These are phyloP conservation scores for Drosophila simulans DNA, from an alignment of 1,140 invertebrate species.

Conservation along the genomic window DNA sequence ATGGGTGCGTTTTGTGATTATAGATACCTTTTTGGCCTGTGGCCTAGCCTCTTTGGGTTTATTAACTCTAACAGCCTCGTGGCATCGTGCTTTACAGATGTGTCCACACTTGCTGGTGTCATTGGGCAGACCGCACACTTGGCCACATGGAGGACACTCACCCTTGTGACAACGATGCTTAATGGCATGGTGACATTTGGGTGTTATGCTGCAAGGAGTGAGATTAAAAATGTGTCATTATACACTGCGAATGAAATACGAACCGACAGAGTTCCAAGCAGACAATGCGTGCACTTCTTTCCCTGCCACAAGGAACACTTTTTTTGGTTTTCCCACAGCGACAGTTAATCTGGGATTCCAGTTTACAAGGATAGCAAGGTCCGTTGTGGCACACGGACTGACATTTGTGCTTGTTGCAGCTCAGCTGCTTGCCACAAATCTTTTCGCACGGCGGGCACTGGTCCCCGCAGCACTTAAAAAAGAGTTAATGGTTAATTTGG, in stretches of 20 bases:
- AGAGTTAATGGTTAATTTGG: too few relatives aligned
- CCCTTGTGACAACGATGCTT: slow-evolving; percentile 95
- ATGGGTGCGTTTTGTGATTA: not conserved
- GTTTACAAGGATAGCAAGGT: slow-evolving; percentile 95
- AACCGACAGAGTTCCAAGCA: slow-evolving; percentile 89
- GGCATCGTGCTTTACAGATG: slow-evolving; percentile 90
- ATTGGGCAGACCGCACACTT: slow-evolving; percentile 88
- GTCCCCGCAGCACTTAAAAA: slow-evolving; percentile 91
- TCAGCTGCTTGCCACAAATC: slow-evolving; percentile 91
- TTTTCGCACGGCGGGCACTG: slow-evolving; percentile 95
- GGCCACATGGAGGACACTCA: slow-evolving; percentile 92
- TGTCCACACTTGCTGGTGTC: slow-evolving; percentile 89
- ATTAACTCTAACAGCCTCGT: slow-evolving; percentile 90
- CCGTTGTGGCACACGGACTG: slow-evolving; percentile 93
- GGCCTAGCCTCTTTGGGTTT: slow-evolving; percentile 30
- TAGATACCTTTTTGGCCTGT: slow-evolving; percentile 41
- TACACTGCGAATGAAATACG: not conserved
- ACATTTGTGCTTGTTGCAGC: slow-evolving; percentile 96
- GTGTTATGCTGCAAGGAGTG: slow-evolving; percentile 86
- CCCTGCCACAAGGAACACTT: slow-evolving; percentile 93
- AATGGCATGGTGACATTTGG: slow-evolving; percentile 92
- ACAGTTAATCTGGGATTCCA: slow-evolving; percentile 92
- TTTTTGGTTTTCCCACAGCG: slow-evolving; percentile 92
- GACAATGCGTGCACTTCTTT: slow-evolving; percentile 90
- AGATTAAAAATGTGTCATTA: not conserved